Evolutionary conservation across 2,113 vertebrate species (phyloP).

Genomic region (Epinephelus lanceolatus): DNA sequence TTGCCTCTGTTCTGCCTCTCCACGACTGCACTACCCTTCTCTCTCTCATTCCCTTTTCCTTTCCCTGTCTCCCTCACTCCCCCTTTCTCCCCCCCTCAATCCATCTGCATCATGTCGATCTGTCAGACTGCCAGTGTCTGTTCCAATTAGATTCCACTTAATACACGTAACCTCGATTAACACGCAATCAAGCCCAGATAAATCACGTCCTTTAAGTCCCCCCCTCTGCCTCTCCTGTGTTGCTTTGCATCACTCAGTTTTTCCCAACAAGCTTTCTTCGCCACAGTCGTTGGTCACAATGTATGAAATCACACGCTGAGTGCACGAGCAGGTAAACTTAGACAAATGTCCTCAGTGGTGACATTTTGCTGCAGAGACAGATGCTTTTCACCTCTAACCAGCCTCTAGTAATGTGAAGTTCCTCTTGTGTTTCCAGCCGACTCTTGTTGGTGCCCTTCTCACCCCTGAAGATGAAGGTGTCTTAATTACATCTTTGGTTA

Average conservation of each 20-base stretch:
- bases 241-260: constrained; percentile 86
- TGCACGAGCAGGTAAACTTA: constrained; percentile 48
- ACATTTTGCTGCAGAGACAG: constrained; percentile 37
- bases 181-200: constrained; percentile 91
- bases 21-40: constrained; percentile 37
- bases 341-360: constrained; percentile 36
- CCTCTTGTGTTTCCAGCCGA: constrained; percentile 60
- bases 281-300: constrained; percentile 52
- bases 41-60: constrained; percentile 61
- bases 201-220: constrained; percentile 89
- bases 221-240: constrained; percentile 79
- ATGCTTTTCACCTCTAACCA: constrained; percentile 49
- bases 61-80: constrained; percentile 57
- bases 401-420: constrained; percentile 41
- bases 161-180: constrained; percentile 92
- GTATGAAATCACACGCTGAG: constrained; percentile 60
- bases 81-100: constrained; percentile 78
- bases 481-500: constrained; percentile 83
- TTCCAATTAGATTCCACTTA: constrained; percentile 92
- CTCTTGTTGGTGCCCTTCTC: constrained; percentile 72
- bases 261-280: constrained; percentile 72
- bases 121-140: constrained; percentile 91
- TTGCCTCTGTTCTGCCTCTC: constrained; percentile 42
- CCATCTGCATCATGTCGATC: constrained; percentile 91
- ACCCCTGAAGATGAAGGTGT: constrained; percentile 78